These are phyloP conservation scores for Candidula unifasciata DNA, from an alignment of 2,888 invertebrate genomes.

Conservation along the genomic window DNA sequence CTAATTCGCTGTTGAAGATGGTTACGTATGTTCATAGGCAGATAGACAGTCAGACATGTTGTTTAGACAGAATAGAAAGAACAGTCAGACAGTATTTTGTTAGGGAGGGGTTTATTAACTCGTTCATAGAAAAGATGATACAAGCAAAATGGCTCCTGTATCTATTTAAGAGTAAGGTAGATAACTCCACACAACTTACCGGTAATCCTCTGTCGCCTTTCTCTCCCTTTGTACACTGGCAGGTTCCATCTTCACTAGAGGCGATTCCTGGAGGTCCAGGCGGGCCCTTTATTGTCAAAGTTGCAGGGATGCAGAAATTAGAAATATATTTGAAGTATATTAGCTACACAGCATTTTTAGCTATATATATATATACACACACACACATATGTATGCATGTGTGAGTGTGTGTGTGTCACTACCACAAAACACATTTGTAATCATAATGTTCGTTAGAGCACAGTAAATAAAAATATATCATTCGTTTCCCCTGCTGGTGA, in stretches of 20 bases:
- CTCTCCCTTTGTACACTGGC: constrained; percentile 88
- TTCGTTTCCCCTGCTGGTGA: too few species aligned
- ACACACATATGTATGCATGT: too few species aligned
- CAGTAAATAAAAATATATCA: too few species aligned
- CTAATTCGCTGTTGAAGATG: too few species aligned
- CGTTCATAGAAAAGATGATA: not conserved
- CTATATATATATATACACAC: too few species aligned
- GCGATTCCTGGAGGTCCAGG: constrained; percentile 84
- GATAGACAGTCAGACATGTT: not conserved
- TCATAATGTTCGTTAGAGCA: too few species aligned
- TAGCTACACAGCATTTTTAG: too few species aligned
- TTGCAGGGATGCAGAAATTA: not conserved
- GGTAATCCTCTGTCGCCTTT: constrained; percentile 92
- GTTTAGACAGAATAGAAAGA: not conserved
- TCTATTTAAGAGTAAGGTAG: not conserved
- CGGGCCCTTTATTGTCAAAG: constrained; percentile 77
- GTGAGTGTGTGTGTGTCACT: too few species aligned
- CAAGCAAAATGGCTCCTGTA: not conserved
- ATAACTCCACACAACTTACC: not conserved
- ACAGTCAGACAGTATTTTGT: not conserved
- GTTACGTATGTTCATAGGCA: too few species aligned
- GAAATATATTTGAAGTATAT: not conserved
- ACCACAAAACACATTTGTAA: too few species aligned
- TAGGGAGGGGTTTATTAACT: not conserved
- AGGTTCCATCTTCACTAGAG: constrained; percentile 61